Evolutionary conservation across 2,797 vertebrate species (phyloP), one percentile per base, ranked within the genome.

Genomic region (Gymnoscopelus braueri): DNA sequence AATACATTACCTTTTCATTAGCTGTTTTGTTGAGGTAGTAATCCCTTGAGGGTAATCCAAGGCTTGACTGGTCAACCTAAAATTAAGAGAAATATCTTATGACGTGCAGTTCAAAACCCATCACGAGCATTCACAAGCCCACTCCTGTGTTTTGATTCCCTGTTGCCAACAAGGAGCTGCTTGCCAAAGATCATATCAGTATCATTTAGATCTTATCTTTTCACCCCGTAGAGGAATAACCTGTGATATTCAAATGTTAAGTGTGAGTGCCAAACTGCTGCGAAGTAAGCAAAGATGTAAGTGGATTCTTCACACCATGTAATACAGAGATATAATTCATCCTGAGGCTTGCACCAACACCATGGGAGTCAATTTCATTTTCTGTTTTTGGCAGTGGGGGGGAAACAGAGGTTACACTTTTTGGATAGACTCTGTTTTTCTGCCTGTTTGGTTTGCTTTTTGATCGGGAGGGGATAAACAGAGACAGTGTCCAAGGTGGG

Each of bases 21-120:
- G 96, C 95, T 0, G 97, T 99, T 89, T 95, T 97, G 90, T 99
- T 99, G 89, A 99, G 95, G 90, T 99, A 99, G 87, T 97, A 99
- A 75, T 98, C 96, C 63, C 97, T 91, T 0, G 98, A 99, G 0
- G 98, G 98, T 47, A 99, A 85, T 10, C 96, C 97, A 61, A 99
- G 90, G 48, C 96, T 98, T 0, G 96, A 97, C 87, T 99, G 98
- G 88, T 99, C 97, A 69, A 98, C 94, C 97, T 98, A 65, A 6
- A 74, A 55, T 60, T 61, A 83, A 81, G 69, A 82, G 48, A 62
- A 72, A 87, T 59, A 81, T 60, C 3, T 3, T 2, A 23, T 80
- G 39, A 84, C 26, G 39, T 64, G 69, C 5, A 48, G 7, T 11
- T 56, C 12, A 39, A 15, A 57, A 52, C 65, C 44, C 3, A 32